Evolutionary conservation across 2,113 vertebrate genomes (phyloP), one percentile per base, ranked within the genome.

Genomic region (Pseudois nayaur): DNA sequence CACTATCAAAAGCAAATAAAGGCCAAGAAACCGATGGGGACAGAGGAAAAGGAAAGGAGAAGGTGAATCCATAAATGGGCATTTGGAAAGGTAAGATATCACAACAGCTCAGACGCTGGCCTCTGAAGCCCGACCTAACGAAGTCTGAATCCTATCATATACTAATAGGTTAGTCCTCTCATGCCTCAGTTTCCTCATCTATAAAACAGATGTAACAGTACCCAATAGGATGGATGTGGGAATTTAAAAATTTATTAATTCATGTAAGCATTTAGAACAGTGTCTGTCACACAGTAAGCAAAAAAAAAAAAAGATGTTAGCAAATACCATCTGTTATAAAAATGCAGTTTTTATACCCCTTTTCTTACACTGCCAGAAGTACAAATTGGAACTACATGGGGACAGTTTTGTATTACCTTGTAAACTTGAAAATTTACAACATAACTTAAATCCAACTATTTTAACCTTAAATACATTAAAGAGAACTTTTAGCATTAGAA

Each of bases 381-480:
- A 76, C 19, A 96, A 95, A 91, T 1, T 93, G 45, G 14, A 96
- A 85, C 14, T 87, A 82, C 48, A 15, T 12, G 5, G 62, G 74
- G 57, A 88, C 76, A 85, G 52, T 45, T 86, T 85, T 50, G 8
- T 27, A 97, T 33, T 60, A 74, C 29, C 62, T 62, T 74, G 8
- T 67, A 93, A 71, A 93, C 78, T 91, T 96, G 14, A 84, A 95
- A 94, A 97, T 62, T 91, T 36, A 60, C 45, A 92, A 83, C 16
- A 31, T 52, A 54, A 13, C 33, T 89, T 92, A 50, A 71, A 96
- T n/a, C n/a, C n/a, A 93, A 93, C 52, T 89, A 81, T 52, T 91
- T 95, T 57, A 92, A 21, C 74, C 43, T 29, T 76, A 93, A 54
- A 59, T 62, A 81, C 10, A 76, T 43, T 40, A 11, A 60, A 45